A percentile compares a stretch with the other conserved stretches of the same genome.
phyloP scores from a whole-genome alignment of 2,113 vertebrate genomes.

The Pampusana beccarii region DNA sequence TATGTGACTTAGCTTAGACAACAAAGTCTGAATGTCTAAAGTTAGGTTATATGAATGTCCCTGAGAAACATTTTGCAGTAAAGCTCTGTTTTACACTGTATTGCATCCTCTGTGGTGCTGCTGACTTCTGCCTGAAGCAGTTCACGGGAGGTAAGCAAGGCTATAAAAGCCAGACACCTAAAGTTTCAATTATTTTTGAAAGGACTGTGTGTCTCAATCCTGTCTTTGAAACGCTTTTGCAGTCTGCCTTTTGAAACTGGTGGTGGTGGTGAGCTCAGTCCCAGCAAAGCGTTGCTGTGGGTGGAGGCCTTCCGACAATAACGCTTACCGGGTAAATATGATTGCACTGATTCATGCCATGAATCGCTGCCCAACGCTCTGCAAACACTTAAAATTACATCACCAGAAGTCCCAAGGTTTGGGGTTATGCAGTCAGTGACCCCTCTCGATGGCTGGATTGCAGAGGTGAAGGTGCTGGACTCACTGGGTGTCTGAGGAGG shows the following conservation, averaged over 20 bases:
- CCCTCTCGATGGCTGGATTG: neutral
- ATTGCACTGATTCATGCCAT: neutral
- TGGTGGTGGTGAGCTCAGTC: slow-evolving; percentile 1
- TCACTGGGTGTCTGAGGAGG: neutral
- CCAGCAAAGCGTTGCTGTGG: neutral
- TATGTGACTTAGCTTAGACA: neutral
- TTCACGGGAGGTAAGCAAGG: neutral
- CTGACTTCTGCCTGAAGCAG: neutral
- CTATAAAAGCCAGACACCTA: neutral
- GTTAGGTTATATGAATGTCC: neutral
- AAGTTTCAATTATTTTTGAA: slow-evolving; percentile 16
- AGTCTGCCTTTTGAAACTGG: neutral
- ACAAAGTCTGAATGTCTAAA: neutral
- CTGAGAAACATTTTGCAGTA: neutral
- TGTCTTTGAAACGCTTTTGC: neutral
- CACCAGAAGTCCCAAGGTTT: neutral
- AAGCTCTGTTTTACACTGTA: neutral
- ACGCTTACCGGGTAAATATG: neutral
- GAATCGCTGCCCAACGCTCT: rapidly evolving
- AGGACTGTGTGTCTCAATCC: neutral
- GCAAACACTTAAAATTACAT: neutral
- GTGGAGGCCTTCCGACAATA: neutral
- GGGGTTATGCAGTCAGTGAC: neutral
- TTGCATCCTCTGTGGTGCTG: neutral
- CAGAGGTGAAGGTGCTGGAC: neutral